Evolutionary conservation across 2,797 vertebrate species (phyloP).

Genomic region (Hemibagrus guttatus): DNA sequence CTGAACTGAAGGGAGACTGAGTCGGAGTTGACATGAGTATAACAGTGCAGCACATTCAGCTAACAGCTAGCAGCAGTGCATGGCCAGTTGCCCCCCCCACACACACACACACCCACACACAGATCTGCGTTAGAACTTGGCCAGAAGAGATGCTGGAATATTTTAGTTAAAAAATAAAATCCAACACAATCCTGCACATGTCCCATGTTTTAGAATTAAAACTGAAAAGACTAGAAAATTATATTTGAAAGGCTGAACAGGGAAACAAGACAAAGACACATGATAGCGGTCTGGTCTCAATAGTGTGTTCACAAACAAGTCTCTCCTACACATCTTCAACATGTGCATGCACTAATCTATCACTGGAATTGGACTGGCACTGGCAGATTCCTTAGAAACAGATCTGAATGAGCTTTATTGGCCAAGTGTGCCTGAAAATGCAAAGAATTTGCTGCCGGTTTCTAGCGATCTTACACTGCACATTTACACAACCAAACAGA

Average conservation of each 20-base stretch:
- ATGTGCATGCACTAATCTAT: not conserved
- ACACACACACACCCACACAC: slow-evolving; percentile 20
- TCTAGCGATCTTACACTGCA: not conserved
- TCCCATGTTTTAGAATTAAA: not conserved
- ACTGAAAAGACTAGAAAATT: not conserved
- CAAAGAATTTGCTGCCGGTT: not conserved
- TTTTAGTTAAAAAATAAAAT: not conserved
- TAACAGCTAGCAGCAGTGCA: not conserved
- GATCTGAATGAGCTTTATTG: too few species aligned
- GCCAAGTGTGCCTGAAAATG: too few species aligned
- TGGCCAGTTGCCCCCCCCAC: slow-evolving; percentile 13
- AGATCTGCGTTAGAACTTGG: not conserved
- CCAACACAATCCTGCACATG: not conserved
- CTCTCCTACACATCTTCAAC: not conserved
- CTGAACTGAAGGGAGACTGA: not conserved
- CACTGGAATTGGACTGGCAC: not conserved
- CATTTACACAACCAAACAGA: not conserved
- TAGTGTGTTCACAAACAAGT: not conserved
- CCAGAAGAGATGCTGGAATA: not conserved
- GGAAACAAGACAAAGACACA: not conserved
- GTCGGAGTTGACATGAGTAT: not conserved
- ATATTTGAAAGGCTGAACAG: not conserved
- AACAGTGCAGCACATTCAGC: slow-evolving; percentile 5
- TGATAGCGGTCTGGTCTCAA: not conserved
- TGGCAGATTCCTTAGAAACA: not conserved